These are phyloP conservation scores for Aethes cnicana DNA, from an alignment of 2,888 invertebrate species.

Conservation along the genomic window DNA sequence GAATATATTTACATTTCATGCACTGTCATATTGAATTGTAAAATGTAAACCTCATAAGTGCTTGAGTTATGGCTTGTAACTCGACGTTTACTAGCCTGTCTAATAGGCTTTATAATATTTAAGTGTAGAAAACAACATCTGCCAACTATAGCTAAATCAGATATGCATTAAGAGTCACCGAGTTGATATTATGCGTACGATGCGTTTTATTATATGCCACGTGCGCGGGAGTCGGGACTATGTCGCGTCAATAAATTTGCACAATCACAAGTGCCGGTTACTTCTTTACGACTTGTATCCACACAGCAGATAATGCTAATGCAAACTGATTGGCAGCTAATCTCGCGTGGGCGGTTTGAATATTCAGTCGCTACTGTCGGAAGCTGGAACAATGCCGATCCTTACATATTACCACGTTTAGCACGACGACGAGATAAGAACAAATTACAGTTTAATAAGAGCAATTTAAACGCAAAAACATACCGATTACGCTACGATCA, in stretches of 20 bases:
- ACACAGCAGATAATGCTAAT: constrained; percentile 50
- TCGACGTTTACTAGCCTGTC: too few species aligned
- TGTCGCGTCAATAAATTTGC: constrained; percentile 59
- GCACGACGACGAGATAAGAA: constrained; percentile 32
- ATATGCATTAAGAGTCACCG: too few species aligned
- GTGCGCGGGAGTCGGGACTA: constrained; percentile 37
- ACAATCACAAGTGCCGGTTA: constrained; percentile 49
- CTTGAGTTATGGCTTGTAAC: too few species aligned
- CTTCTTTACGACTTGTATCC: constrained; percentile 44
- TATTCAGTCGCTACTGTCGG: constrained; percentile 60
- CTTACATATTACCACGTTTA: constrained; percentile 31
- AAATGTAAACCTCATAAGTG: too few species aligned
- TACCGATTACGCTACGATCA: constrained; percentile 39
- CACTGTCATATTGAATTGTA: too few species aligned
- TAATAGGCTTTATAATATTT: too few species aligned
- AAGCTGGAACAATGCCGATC: constrained; percentile 50
- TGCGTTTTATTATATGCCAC: too few species aligned
- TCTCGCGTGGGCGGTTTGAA: constrained; percentile 57
- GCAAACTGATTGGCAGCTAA: constrained; percentile 61
- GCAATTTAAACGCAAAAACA: constrained; percentile 37
- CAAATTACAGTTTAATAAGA: constrained; percentile 42
- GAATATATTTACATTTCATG: too few species aligned
- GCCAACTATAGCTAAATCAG: too few species aligned
- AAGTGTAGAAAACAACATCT: too few species aligned
- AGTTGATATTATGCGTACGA: too few species aligned